Conservation (phyloP, 2,888 invertebrate genomes). For the Spodoptera littoralis region DNA sequence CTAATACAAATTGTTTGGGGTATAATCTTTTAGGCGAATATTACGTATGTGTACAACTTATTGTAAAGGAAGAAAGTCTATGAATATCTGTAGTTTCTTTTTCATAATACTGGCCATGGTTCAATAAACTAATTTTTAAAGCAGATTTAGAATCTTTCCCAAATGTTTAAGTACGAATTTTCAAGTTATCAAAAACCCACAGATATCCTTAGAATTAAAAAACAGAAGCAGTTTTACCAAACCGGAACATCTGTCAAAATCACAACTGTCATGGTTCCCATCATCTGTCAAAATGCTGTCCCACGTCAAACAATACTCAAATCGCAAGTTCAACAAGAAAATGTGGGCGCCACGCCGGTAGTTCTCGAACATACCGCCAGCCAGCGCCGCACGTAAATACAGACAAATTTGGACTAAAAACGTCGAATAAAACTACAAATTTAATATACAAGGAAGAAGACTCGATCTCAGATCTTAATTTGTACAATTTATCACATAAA, state of each 20-base stretch:
- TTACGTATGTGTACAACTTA: constrained; percentile 4
- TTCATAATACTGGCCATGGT: constrained; percentile 30
- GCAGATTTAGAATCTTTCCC: not conserved
- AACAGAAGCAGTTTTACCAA: constrained; percentile 20
- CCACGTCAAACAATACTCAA: constrained; percentile 44
- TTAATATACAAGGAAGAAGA: constrained; percentile 77
- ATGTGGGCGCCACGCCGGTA: constrained; percentile 41
- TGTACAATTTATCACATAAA: constrained; percentile 87
- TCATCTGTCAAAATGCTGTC: constrained; percentile 46
- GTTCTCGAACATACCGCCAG: constrained; percentile 27
- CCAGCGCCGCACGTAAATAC: constrained; percentile 60
- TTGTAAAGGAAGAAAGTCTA: constrained; percentile 6
- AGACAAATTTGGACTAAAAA: constrained; percentile 73
- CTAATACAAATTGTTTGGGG: not conserved
- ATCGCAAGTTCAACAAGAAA: constrained; percentile 59
- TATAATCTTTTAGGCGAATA: not conserved
- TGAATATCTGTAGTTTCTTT: constrained; percentile 19
- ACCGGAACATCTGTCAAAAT: constrained; percentile 37
- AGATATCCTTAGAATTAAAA: constrained; percentile 36
- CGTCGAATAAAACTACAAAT: constrained; percentile 78
- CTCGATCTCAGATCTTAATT: constrained; percentile 83
- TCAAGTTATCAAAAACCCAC: constrained; percentile 1
- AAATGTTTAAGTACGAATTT: constrained; percentile 21
- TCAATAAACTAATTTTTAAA: constrained; percentile 3
- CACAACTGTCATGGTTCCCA: constrained; percentile 55